Evolutionary conservation across 2,888 invertebrate genomes (phyloP), one percentile per base, ranked within the genome.

Genomic region (Anoplius nigerrimus): DNA sequence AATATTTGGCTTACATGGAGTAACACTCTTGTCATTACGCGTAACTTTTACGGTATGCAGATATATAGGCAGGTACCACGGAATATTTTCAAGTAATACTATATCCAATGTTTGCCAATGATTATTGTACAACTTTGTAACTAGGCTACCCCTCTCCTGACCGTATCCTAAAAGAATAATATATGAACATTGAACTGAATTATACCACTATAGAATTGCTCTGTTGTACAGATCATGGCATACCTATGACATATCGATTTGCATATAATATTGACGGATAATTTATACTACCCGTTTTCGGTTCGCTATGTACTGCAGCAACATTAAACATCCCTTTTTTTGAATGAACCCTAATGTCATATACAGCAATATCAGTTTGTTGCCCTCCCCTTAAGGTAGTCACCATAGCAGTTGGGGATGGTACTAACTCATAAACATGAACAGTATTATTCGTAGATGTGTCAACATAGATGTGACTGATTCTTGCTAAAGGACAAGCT

Each of bases 1-100:
- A n/a, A n/a, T n/a, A n/a, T n/a, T n/a, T n/a, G n/a, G 79, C 83
- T 84, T 74, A 88, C 88, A 59, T 43, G 94, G 93, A 78, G 91
- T 90, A 64, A 93, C 90, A 77, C 91, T 90, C 81, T 91, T 87
- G 21, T 91, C 91, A 83, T 93, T 92, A 21, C 89, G 85, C 45
- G 88, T 86, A 34, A 97, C 91, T 87, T 92, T 92, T 66, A 98
- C 90, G 0, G 98, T 95, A 88, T 98, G 98, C 62, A 97, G 90
- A 89, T 97, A 98, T 74, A 97, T 92, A 2, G 96, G 95, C 45
- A 97, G 91, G 90, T 94, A 95, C 97, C 97, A 97, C 0, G 96
- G 96, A 77, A 98, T 93, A 88, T 97, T 95, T 90, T 98, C 98
- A 86, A 98, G 91, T 67, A 98, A 91, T 59, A 97, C 91, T 46